Base-by-base conservation (phyloP, 2,797 vertebrate genomes). In the Stomatorhinus walkeri region DNA sequence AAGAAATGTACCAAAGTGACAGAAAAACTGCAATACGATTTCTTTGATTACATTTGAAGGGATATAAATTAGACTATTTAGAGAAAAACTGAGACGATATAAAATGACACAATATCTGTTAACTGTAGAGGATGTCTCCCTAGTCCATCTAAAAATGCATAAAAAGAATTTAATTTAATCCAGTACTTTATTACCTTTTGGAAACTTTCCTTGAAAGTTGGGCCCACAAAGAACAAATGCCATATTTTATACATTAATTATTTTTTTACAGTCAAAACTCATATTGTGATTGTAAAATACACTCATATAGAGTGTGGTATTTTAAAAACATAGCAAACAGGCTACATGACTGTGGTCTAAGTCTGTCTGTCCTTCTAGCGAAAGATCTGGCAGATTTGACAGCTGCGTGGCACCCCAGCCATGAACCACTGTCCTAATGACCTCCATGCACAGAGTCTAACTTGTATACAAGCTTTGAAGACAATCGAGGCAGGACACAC, bases 331-430 rank as follows among this genome's bases (percentile, higher is more conserved):
- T 4, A 68, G 61, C 32, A 19, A 14, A 79, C 72, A 43, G 72
- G 36, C 72, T 7, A 79, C 72, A 84, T 51, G 81, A n/a, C 46
- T 51, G 40, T 49, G 9, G 43, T 84, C 48, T 9, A 86, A 36
- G n/a, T 72, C 24, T 8, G 76, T n/a, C 87, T n/a, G 9, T 43
- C 1, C 7, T 24, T 5, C 49, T 36, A 85, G 22, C 32, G 83
- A 43, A 81, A 32, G 52, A 6, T 85, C 92, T 92, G 91, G 91
- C 36, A 89, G 92, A 87, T 87, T 85, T 93, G 93, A 92, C 92
- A 90, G 36, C 10, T 85, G 85, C 83, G 89, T 72, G 46, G 68
- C 52, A 8, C 49, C 24, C 16, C 48, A 36, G 85, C 84, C 84
- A 83, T 40, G 68, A 52, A 87, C 3, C 85, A n/a, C 46, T 32